phyloP scores from a whole-genome alignment of 2,113 vertebrate species.

The Malurus melanocephalus region DNA sequence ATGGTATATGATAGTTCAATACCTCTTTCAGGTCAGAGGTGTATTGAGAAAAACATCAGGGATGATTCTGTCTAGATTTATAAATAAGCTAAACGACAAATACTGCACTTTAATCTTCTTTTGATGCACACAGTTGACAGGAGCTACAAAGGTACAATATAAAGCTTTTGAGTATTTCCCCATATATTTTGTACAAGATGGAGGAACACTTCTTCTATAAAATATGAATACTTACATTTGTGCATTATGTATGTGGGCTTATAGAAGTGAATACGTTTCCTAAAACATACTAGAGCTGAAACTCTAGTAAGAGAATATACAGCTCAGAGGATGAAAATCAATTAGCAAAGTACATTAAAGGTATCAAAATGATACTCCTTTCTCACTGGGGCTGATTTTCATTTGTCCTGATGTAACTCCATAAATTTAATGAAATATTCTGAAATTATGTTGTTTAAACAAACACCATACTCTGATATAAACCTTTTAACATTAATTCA shows the following conservation, averaged over 20 bases:
- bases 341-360: background rate
- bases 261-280: constrained; percentile 1
- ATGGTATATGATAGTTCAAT: constrained; percentile 48
- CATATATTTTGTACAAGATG: constrained; percentile 35
- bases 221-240: constrained; percentile 28
- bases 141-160: constrained; percentile 69
- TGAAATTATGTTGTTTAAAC: background rate
- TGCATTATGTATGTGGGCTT: constrained; percentile 25
- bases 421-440: background rate
- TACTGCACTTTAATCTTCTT: constrained; percentile 69
- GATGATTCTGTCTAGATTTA: constrained; percentile 62
- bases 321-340: background rate
- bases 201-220: constrained; percentile 7
- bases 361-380: background rate
- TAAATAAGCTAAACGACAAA: constrained; percentile 69
- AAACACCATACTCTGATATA: background rate
- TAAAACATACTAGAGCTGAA: background rate
- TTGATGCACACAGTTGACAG: constrained; percentile 68
- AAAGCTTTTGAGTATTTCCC: constrained; percentile 60
- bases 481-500: background rate
- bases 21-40: constrained; percentile 64
- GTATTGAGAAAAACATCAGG: constrained; percentile 67
- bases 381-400: background rate
- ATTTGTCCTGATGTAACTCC: background rate
- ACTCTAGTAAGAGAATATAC: background rate